Evolutionary conservation across 2,888 invertebrate genomes (phyloP).

Genomic region (Temnothorax rugatulus): DNA sequence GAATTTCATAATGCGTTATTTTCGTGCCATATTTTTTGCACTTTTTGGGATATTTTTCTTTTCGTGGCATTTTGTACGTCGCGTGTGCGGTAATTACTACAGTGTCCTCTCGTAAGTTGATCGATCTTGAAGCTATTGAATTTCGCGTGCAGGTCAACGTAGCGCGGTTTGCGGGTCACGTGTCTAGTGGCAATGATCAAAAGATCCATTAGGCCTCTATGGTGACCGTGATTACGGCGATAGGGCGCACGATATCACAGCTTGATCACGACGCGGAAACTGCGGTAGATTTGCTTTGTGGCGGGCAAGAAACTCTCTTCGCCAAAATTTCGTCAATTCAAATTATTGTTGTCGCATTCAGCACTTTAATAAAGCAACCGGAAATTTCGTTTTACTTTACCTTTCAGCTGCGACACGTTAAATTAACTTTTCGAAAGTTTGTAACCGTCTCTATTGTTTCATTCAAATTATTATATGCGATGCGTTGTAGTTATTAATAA

Average conservation of each 20-base stretch:
- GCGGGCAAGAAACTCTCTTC: conserved; percentile 34
- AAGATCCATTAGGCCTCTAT: conserved; percentile 65
- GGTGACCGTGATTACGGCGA: conserved; percentile 58
- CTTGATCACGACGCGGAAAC: conserved; percentile 46
- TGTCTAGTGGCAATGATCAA: conserved; percentile 61
- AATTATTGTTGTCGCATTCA: conserved; percentile 10
- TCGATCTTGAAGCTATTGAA: conserved; percentile 45
- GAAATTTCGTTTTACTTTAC: neutral
- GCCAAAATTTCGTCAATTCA: conserved; percentile 13
- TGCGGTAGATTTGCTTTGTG: conserved; percentile 44
- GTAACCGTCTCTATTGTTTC: neutral
- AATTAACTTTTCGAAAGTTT: neutral
- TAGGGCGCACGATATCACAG: conserved; percentile 22
- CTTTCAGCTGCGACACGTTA: neutral
- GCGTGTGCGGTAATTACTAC: conserved; percentile 19
- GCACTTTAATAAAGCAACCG: neutral
- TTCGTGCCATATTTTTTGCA: neutral
- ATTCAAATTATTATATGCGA: neutral
- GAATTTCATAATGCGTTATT: neutral
- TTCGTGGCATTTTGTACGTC: neutral
- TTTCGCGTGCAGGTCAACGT: conserved; percentile 41
- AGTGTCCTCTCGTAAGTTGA: conserved; percentile 34
- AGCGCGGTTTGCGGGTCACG: conserved; percentile 48
- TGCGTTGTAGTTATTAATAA: neutral
- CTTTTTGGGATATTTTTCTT: neutral